Percentiles rank a stretch among this genome's conserved stretches.
phyloP scores from a whole-genome alignment of 2,797 vertebrate species.

The Scarus forsteni region DNA sequence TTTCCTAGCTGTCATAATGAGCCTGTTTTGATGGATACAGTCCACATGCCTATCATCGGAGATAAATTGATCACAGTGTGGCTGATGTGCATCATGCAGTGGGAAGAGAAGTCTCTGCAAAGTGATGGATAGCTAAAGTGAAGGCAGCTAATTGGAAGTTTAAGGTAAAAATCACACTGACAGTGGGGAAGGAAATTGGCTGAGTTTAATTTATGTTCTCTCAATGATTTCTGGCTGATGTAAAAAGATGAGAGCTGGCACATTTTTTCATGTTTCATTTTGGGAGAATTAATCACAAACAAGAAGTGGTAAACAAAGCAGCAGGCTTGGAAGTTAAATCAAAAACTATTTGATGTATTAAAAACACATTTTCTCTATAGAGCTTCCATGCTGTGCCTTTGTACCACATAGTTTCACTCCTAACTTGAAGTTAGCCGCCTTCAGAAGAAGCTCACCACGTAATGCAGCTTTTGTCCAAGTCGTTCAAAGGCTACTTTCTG shows the following conservation, averaged over 20 bases:
- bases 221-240: constrained; percentile 33
- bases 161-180: constrained; percentile 65
- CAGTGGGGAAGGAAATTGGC: constrained; percentile 61
- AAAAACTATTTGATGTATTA: constrained; percentile 38
- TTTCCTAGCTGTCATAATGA: constrained; percentile 58
- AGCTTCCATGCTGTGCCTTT: constrained; percentile 24
- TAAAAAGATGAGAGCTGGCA: constrained; percentile 28
- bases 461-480: constrained; percentile 35
- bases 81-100: constrained; percentile 58
- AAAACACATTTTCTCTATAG: constrained; percentile 44
- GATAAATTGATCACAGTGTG: constrained; percentile 65
- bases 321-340: constrained; percentile 26
- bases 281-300: constrained; percentile 45
- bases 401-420: constrained; percentile 30
- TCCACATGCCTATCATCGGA: constrained; percentile 53
- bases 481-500: constrained; percentile 44
- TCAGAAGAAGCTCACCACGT: constrained; percentile 26
- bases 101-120: constrained; percentile 38
- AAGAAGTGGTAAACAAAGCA: constrained; percentile 46
- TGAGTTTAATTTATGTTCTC: constrained; percentile 60
- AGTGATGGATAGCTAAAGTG: constrained; percentile 68
- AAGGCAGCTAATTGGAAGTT: constrained; percentile 72
- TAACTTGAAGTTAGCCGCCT: neutral
- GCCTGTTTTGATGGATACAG: constrained; percentile 62
- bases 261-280: neutral